Conservation (phyloP, 2,888 invertebrate genomes). For the Xylocampa areola region DNA sequence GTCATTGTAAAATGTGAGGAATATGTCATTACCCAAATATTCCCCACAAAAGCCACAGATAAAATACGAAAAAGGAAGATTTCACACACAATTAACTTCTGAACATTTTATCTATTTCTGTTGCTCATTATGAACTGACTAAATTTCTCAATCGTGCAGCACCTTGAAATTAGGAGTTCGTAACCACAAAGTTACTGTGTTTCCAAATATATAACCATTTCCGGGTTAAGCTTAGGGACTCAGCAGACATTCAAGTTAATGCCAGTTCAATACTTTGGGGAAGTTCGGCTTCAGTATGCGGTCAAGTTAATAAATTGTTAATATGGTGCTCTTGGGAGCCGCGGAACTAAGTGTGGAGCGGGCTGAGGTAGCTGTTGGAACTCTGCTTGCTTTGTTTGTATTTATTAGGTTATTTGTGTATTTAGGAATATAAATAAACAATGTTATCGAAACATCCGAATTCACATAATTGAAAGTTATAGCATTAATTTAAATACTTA, state of each 20-base stretch:
- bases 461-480: too few relatives aligned
- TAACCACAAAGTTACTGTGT: slow-evolving; percentile 29
- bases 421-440: too few relatives aligned
- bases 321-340: slow-evolving; percentile 36
- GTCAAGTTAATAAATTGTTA: slow-evolving; percentile 49
- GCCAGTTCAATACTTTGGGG: slow-evolving; percentile 44
- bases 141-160: neutral
- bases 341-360: slow-evolving; percentile 16
- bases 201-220: slow-evolving; percentile 41
- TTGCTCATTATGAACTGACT: slow-evolving; percentile 1
- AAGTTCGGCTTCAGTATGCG: slow-evolving; percentile 27
- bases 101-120: too few relatives aligned
- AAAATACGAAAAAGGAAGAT: too few relatives aligned
- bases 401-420: too few relatives aligned
- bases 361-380: slow-evolving; percentile 13
- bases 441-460: too few relatives aligned
- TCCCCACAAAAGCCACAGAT: too few relatives aligned
- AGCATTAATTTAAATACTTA: too few relatives aligned
- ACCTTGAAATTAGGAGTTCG: slow-evolving; percentile 16
- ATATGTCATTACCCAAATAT: too few relatives aligned
- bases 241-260: slow-evolving; percentile 40
- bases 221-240: slow-evolving; percentile 21
- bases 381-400: too few relatives aligned
- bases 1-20: too few relatives aligned
- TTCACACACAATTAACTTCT: too few relatives aligned